Evolutionary conservation across 2,888 invertebrate genomes (phyloP).

Genomic region (Diaprepes abbreviatus): DNA sequence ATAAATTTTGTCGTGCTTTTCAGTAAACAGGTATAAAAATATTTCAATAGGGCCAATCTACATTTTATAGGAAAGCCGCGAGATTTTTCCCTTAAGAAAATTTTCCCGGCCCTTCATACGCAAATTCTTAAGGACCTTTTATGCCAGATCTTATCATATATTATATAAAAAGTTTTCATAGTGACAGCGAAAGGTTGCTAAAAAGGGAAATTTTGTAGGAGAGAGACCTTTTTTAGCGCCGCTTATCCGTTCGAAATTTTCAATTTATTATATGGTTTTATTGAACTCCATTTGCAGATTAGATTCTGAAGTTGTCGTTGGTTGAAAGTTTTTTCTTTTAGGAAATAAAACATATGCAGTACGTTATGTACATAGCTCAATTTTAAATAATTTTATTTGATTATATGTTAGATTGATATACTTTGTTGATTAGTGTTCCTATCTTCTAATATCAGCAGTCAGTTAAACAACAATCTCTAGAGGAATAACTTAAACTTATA

Average conservation of each 20-base stretch:
- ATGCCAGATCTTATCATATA: constrained; percentile 29
- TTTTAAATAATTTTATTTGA: too few species aligned
- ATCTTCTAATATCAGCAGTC: too few species aligned
- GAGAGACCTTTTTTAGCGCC: constrained; percentile 21
- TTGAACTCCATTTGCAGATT: constrained; percentile 32
- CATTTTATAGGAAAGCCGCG: constrained; percentile 26
- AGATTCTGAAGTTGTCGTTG: constrained; percentile 10
- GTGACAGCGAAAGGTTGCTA: constrained; percentile 25
- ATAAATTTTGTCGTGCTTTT: not conserved
- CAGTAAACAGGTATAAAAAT: constrained; percentile 22
- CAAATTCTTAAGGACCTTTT: constrained; percentile 43
- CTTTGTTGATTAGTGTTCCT: too few species aligned
- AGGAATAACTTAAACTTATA: too few species aligned
- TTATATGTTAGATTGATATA: too few species aligned
- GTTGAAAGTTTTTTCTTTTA: constrained; percentile 3
- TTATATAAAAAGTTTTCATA: constrained; percentile 35
- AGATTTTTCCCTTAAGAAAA: constrained; percentile 34
- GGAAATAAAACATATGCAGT: too few species aligned
- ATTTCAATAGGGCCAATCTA: constrained; percentile 32
- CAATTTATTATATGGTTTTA: constrained; percentile 15
- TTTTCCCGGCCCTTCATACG: constrained; percentile 46
- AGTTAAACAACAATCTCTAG: too few species aligned
- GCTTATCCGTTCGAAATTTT: constrained; percentile 16
- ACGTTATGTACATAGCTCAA: too few species aligned
- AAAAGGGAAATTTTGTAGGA: constrained; percentile 16